Evolutionary conservation across 2,797 vertebrate genomes (phyloP).

Genomic region (Labroides dimidiatus): DNA sequence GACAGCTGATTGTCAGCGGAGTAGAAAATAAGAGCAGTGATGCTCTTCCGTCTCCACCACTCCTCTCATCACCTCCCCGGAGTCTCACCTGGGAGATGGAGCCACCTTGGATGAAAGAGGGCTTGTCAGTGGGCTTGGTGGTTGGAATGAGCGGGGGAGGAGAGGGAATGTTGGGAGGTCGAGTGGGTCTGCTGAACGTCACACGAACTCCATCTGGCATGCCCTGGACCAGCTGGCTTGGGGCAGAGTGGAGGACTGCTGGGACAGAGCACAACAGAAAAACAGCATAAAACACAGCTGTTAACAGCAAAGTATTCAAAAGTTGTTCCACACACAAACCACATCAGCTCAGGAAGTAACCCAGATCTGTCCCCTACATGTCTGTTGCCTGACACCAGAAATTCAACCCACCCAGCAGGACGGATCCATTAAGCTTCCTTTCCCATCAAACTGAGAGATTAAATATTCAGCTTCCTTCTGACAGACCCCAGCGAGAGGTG

Average conservation of each 20-base stretch:
- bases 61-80: not conserved
- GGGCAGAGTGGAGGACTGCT: slow-evolving; percentile 93
- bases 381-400: slow-evolving; percentile 20
- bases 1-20: too few relatives aligned
- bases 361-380: slow-evolving; percentile 10
- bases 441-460: slow-evolving; percentile 39
- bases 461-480: slow-evolving; percentile 47
- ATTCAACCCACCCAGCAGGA: slow-evolving; percentile 8
- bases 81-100: slow-evolving; percentile 95
- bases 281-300: slow-evolving; percentile 5
- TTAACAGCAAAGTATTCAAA: not conserved
- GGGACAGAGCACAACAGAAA: slow-evolving; percentile 9
- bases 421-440: slow-evolving; percentile 30
- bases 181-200: slow-evolving; percentile 91
- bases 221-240: slow-evolving; percentile 92
- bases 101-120: slow-evolving; percentile 97
- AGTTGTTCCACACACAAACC: not conserved
- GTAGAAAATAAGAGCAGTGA: not conserved
- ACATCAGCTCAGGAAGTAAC: slow-evolving; percentile 1
- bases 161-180: slow-evolving; percentile 91
- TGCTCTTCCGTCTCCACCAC: too few relatives aligned
- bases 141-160: slow-evolving; percentile 99
- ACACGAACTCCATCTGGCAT: slow-evolving; percentile 92
- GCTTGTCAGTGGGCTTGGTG: slow-evolving; percentile 97
- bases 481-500: slow-evolving; percentile 25